Evolutionary conservation across 2,888 invertebrate species (phyloP).

Genomic region (Choristoneura rosaceana): DNA sequence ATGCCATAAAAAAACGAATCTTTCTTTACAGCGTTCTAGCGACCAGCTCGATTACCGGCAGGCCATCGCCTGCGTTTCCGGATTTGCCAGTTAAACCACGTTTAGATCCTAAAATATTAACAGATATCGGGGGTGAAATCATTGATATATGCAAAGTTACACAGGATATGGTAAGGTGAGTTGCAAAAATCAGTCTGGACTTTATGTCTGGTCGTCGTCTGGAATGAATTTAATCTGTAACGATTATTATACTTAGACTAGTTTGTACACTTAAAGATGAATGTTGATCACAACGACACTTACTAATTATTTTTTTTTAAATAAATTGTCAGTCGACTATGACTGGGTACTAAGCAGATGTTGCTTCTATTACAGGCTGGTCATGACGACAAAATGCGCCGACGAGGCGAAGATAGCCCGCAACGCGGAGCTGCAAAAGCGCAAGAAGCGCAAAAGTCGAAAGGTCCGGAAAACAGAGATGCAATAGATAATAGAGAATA

Average conservation of each 20-base stretch:
- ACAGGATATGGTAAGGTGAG: not conserved
- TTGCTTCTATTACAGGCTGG: not conserved
- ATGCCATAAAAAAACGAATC: too few species aligned
- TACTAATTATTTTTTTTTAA: too few species aligned
- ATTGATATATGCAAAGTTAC: not conserved
- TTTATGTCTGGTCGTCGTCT: too few species aligned
- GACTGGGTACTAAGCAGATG: not conserved
- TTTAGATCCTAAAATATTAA: conserved; percentile 65
- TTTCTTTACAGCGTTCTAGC: conserved; percentile 60
- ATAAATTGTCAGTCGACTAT: too few species aligned
- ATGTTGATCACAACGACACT: too few species aligned
- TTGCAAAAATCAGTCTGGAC: too few species aligned
- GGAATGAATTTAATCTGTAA: too few species aligned
- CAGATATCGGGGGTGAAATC: conserved; percentile 61
- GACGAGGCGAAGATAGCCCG: not conserved
- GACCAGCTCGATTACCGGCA: conserved; percentile 75
- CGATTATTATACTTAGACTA: too few species aligned
- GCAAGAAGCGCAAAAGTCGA: too few species aligned
- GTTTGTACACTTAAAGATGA: too few species aligned
- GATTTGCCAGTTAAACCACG: conserved; percentile 47
- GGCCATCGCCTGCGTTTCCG: conserved; percentile 68
- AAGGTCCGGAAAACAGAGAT: too few species aligned
- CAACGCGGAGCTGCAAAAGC: not conserved
- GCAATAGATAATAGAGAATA: too few species aligned
- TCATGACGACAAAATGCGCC: not conserved